Evolutionary conservation across 2,797 vertebrate genomes (phyloP).

Genomic region (Miichthys miiuy): DNA sequence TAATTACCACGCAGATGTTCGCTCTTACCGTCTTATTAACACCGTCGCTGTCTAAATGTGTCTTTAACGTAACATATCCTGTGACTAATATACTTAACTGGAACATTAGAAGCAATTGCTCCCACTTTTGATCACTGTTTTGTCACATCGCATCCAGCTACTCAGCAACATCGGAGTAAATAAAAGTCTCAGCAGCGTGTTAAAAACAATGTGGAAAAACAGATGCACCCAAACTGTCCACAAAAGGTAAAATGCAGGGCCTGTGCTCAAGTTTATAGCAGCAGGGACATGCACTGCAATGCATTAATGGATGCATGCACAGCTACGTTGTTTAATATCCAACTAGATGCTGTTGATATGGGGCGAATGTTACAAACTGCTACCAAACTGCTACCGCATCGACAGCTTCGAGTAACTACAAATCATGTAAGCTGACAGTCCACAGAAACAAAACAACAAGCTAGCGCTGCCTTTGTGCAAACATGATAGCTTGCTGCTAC

Average conservation of each 20-base stretch:
- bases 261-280: conserved; percentile 45
- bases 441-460: conserved; percentile 52
- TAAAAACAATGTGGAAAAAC: conserved; percentile 11
- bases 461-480: conserved; percentile 71
- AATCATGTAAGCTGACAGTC: conserved; percentile 23
- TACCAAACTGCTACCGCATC: conserved; percentile 27
- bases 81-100: conserved; percentile 5
- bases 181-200: conserved; percentile 4
- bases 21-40: conserved; percentile 11
- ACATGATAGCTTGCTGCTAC: conserved; percentile 74
- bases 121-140: conserved; percentile 21
- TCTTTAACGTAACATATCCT: neutral
- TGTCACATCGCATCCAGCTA: conserved; percentile 23
- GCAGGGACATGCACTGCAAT: conserved; percentile 45
- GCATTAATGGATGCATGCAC: conserved; percentile 54
- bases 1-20: neutral
- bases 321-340: conserved; percentile 55
- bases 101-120: conserved; percentile 18
- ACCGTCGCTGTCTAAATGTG: neutral
- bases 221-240: conserved; percentile 33
- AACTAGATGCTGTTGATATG: conserved; percentile 46
- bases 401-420: conserved; percentile 8
- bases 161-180: conserved; percentile 15
- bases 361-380: conserved; percentile 47
- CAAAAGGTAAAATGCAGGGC: conserved; percentile 47